phyloP scores from a whole-genome alignment of 2,113 vertebrate species.

The Cyrtonyx montezumae region DNA sequence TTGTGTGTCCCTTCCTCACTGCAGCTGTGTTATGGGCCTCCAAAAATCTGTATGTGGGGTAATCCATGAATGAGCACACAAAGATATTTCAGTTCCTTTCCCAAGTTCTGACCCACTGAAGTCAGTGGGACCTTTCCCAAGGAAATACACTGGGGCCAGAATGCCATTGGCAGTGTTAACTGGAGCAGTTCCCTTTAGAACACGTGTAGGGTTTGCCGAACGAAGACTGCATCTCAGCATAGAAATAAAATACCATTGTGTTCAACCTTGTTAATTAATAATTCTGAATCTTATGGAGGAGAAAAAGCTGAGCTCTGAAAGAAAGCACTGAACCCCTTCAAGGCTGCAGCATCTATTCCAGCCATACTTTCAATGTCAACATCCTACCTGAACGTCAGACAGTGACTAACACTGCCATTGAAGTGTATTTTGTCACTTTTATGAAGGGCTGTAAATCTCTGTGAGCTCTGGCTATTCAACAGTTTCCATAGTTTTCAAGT shows the following conservation, averaged over 20 bases:
- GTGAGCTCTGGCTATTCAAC: neutral
- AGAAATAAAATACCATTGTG: neutral
- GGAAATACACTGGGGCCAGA: neutral
- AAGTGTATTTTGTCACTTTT: neutral
- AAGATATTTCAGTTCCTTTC: neutral
- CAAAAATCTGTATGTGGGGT: accelerated
- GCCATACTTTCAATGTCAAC: neutral
- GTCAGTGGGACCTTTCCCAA: neutral
- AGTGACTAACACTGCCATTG: neutral
- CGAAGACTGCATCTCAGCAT: neutral
- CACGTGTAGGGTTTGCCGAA: neutral
- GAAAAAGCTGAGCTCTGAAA: constrained; percentile 7
- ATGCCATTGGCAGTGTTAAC: neutral
- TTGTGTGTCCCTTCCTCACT: neutral
- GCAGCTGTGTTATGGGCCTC: neutral
- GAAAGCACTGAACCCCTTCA: neutral
- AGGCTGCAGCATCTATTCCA: neutral
- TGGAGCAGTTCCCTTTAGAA: neutral
- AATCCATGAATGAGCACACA: neutral
- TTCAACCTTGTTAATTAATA: neutral
- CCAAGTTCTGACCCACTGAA: neutral
- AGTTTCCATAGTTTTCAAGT: neutral
- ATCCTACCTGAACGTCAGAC: neutral
- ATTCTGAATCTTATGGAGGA: neutral
- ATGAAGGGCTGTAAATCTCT: neutral